phyloP scores from a whole-genome alignment of 2,113 vertebrate genomes.

The Leptodactylus fuscus region DNA sequence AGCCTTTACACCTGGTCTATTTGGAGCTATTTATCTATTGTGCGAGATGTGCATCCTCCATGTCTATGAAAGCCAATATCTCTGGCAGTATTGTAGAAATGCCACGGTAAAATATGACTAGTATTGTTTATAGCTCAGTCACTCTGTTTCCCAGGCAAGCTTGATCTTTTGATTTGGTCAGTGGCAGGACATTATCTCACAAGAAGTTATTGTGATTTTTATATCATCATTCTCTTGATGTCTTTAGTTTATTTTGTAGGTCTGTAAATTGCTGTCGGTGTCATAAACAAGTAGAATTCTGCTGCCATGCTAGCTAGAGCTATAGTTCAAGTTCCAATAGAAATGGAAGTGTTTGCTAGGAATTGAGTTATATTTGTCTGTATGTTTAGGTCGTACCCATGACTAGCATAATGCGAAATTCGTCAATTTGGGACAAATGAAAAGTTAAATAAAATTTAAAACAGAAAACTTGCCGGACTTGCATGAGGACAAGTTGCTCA shows the following conservation, averaged over 20 bases:
- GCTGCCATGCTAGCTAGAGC: background rate
- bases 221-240: conserved; percentile 1
- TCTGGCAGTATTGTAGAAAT: conserved; percentile 17
- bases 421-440: no score
- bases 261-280: background rate
- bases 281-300: background rate
- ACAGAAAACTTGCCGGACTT: no score
- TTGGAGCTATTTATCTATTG: conserved; percentile 22
- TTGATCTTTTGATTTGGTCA: conserved; percentile 22
- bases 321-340: background rate
- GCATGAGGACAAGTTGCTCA: no score
- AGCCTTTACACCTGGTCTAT: conserved; percentile 45
- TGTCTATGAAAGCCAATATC: conserved; percentile 26
- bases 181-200: background rate
- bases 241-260: conserved; percentile 7
- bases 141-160: conserved; percentile 4
- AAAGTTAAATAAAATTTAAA: no score
- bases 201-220: conserved; percentile 11
- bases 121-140: conserved; percentile 30
- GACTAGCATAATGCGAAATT: background rate
- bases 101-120: conserved; percentile 13
- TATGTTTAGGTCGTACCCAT: no score
- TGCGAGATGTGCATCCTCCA: background rate
- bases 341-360: background rate
- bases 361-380: no score